phyloP scores from a whole-genome alignment of 2,888 invertebrate species.

The Leptinotarsa juncta region DNA sequence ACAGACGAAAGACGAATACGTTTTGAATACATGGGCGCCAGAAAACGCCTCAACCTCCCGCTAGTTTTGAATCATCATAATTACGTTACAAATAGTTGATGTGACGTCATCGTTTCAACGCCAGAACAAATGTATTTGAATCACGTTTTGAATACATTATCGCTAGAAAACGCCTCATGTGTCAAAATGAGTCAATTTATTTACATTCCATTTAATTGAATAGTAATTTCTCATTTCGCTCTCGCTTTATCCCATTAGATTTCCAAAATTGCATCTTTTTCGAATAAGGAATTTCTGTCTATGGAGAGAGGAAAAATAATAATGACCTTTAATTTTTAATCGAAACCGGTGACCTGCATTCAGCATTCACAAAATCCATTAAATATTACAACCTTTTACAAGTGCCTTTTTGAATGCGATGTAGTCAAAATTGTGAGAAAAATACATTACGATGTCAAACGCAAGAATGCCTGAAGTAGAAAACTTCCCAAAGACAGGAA shows the following conservation, averaged over 20 bases:
- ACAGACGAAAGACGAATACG: too few relatives aligned
- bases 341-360: constrained; percentile 44
- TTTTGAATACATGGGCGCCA: too few relatives aligned
- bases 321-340: constrained; percentile 44
- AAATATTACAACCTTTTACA: neutral
- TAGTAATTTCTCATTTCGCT: constrained; percentile 34
- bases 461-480: constrained; percentile 62
- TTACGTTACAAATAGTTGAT: too few relatives aligned
- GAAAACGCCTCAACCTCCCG: too few relatives aligned
- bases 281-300: constrained; percentile 42
- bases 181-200: constrained; percentile 25
- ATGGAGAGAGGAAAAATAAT: constrained; percentile 43
- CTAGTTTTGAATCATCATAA: too few relatives aligned
- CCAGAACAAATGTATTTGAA: too few relatives aligned
- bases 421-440: constrained; percentile 2
- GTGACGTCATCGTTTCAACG: too few relatives aligned
- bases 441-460: constrained; percentile 49
- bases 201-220: constrained; percentile 23
- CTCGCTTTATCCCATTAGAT: constrained; percentile 22
- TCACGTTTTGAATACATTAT: too few relatives aligned
- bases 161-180: neutral
- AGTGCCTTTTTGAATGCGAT: constrained; percentile 33
- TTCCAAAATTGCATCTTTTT: constrained; percentile 29
- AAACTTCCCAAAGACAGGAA: constrained; percentile 73
- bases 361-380: neutral